Evolutionary conservation across 2,113 vertebrate genomes (phyloP).

Genomic region (Phrynosoma blainvillii): DNA sequence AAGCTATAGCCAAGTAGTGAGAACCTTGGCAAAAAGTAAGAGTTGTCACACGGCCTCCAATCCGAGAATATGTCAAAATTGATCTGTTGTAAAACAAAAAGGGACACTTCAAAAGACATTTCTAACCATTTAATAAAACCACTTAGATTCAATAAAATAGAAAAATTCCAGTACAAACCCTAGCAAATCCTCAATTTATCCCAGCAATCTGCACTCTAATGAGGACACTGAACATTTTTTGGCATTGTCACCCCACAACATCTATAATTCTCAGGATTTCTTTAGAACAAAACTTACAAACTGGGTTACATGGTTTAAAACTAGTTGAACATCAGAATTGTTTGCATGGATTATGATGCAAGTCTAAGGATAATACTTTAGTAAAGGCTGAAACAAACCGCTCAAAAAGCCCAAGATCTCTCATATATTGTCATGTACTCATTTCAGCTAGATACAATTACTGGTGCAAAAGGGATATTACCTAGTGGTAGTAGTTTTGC

Average conservation of each 20-base stretch:
- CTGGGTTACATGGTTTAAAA: neutral
- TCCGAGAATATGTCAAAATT: constrained; percentile 91
- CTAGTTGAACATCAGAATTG: neutral
- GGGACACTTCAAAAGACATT: neutral
- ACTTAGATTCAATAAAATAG: constrained; percentile 16
- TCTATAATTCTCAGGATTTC: neutral
- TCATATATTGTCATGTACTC: neutral
- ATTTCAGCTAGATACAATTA: neutral
- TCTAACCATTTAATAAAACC: neutral
- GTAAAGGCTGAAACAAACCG: no score
- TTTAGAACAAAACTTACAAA: neutral
- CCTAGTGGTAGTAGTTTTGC: constrained; percentile 97
- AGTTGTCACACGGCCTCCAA: constrained; percentile 92
- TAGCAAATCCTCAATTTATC: neutral
- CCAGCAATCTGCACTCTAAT: neutral
- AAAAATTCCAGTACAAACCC: neutral
- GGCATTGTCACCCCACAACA: neutral
- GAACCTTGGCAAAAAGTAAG: constrained; percentile 97
- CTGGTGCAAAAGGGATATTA: constrained; percentile 51
- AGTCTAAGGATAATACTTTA: no score
- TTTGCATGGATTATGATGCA: neutral
- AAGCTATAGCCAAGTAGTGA: constrained; percentile 92
- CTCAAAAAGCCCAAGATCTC: no score
- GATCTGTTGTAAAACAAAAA: constrained; percentile 76
- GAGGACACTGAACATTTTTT: neutral